Percentiles rank a stretch among this genome's conserved stretches.
Conservation (phyloP, 2,888 invertebrate genomes). For the Baronia brevicornis region DNA sequence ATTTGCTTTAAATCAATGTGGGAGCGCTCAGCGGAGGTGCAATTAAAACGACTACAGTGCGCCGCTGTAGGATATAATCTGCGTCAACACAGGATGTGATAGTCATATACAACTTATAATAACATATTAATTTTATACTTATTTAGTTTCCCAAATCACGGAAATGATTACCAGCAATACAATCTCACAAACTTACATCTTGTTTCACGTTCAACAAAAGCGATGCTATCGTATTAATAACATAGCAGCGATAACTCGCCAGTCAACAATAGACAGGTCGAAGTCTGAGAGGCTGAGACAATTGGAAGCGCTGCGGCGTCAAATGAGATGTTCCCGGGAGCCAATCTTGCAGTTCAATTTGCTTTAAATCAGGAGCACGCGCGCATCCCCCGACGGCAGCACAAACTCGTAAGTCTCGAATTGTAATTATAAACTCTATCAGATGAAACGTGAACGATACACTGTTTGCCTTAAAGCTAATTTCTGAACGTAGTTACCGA, state of each 20-base stretch:
- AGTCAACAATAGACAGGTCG: slow-evolving; percentile 42
- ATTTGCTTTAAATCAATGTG: slow-evolving; percentile 58
- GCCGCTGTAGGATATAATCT: slow-evolving; percentile 48
- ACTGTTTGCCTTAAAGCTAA: slow-evolving; percentile 30
- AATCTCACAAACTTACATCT: slow-evolving; percentile 22
- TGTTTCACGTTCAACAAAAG: slow-evolving; percentile 17
- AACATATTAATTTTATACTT: too few species aligned
- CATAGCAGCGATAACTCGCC: slow-evolving; percentile 33
- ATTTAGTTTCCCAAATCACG: too few species aligned
- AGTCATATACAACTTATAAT: too few species aligned
- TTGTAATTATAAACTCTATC: slow-evolving; percentile 43
- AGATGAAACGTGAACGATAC: slow-evolving; percentile 31
- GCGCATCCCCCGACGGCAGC: slow-evolving; percentile 25
- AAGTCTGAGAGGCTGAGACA: slow-evolving; percentile 42
- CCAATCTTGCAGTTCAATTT: slow-evolving; percentile 67
- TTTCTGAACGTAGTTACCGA: too few species aligned
- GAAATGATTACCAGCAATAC: too few species aligned
- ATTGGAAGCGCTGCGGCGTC: slow-evolving; percentile 64
- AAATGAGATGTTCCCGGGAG: slow-evolving; percentile 63
- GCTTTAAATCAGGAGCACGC: slow-evolving; percentile 60
- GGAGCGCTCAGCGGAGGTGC: slow-evolving; percentile 35
- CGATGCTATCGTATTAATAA: slow-evolving; percentile 32
- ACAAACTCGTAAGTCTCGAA: slow-evolving; percentile 18
- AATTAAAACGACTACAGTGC: slow-evolving; percentile 53
- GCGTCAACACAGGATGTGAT: slow-evolving; percentile 42